A percentile compares a stretch with the other conserved stretches of the same genome.
These are phyloP conservation scores for Coracias cyanogaster DNA, from an alignment of 2,797 vertebrate species.

Conservation along the genomic window DNA sequence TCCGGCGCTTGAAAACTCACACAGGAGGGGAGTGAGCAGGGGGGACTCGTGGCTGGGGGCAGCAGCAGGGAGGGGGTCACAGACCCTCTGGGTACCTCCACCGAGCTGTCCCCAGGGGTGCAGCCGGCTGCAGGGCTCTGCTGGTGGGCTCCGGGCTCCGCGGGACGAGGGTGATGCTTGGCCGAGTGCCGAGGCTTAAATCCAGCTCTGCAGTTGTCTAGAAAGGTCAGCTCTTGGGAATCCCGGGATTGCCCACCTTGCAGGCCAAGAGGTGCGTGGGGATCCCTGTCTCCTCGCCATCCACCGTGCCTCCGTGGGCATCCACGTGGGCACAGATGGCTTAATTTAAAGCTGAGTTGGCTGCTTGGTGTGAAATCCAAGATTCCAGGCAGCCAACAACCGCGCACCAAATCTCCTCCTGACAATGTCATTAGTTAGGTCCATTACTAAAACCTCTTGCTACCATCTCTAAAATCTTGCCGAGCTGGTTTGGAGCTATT, in stretches of 20 bases:
- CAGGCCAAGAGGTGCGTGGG: not conserved
- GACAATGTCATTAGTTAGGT: slow-evolving; percentile 24
- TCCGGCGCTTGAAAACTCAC: not conserved
- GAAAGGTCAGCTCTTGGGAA: not conserved
- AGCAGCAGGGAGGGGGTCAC: rapidly evolving
- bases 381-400: not conserved
- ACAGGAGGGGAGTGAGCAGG: not conserved
- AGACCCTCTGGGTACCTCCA: too few relatives aligned
- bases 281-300: not conserved
- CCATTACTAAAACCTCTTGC: slow-evolving; percentile 33
- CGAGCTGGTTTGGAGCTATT: slow-evolving; percentile 63
- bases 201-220: not conserved
- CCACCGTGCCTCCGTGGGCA: rapidly evolving
- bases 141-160: not conserved
- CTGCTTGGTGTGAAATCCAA: slow-evolving; percentile 27
- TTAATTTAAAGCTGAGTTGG: not conserved
- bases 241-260: not conserved
- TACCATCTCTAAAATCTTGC: slow-evolving; percentile 57
- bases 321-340: not conserved
- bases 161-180: not conserved
- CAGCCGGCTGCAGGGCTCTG: not conserved
- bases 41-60: rapidly evolving
- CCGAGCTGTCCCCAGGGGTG: not conserved
- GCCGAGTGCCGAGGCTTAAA: not conserved
- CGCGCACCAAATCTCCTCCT: not conserved